Evolutionary conservation across 2,113 vertebrate species (phyloP).

Genomic region (Peromyscus maniculatus): DNA sequence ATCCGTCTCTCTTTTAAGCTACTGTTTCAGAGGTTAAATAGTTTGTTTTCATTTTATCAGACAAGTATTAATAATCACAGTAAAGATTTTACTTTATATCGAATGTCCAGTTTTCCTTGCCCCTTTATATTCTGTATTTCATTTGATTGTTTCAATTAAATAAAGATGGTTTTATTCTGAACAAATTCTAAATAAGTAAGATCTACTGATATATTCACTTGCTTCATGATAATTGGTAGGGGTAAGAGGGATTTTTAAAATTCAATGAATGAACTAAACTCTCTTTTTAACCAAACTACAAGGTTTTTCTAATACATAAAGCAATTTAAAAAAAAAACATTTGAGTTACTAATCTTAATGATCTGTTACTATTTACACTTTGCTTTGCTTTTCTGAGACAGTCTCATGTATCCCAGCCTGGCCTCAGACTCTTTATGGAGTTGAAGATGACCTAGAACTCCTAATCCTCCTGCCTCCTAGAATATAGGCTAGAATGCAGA

Average conservation of each 20-base stretch:
- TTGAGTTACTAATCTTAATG: not conserved
- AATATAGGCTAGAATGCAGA: not conserved
- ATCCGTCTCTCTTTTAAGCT: conserved; percentile 39
- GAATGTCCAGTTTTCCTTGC: conserved; percentile 38
- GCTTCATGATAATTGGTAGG: conserved; percentile 24
- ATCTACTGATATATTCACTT: not conserved
- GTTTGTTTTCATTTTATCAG: conserved; percentile 59
- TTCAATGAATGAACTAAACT: not conserved
- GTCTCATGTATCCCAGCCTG: no score
- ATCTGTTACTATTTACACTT: not conserved
- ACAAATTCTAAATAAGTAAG: conserved; percentile 1
- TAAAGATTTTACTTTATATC: not conserved
- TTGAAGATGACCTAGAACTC: not conserved
- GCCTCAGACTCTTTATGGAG: not conserved
- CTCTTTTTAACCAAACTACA: not conserved
- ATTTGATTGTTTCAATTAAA: not conserved
- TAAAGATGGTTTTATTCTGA: not conserved
- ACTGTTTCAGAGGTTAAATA: not conserved
- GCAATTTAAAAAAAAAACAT: not conserved
- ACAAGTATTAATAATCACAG: conserved; percentile 59
- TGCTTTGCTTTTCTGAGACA: not conserved
- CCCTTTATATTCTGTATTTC: conserved; percentile 4
- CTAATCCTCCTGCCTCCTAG: not conserved
- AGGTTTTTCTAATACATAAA: conserved; percentile 6
- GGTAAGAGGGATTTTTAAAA: not conserved